phyloP scores from a whole-genome alignment of 35 echinoderm and acorn worm species.

The Acanthaster planci region DNA sequence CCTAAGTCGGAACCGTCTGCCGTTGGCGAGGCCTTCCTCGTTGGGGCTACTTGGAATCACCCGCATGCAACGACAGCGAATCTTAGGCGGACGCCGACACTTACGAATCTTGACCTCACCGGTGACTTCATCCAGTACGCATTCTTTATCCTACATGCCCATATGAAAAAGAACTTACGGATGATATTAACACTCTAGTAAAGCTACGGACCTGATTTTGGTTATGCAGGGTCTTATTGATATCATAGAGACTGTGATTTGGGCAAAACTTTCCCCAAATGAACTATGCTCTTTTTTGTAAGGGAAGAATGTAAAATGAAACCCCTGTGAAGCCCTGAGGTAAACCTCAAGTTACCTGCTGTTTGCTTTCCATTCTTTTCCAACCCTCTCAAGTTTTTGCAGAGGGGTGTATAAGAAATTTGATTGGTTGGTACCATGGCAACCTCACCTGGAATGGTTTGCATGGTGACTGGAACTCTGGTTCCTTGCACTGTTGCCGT shows the following conservation, averaged over 20 bases:
- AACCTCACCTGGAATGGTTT: constrained; percentile 79
- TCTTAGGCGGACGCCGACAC: constrained; percentile 39
- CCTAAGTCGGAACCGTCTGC: background rate
- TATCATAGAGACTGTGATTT: too few species aligned
- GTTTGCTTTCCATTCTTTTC: too few species aligned
- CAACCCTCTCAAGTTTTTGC: too few species aligned
- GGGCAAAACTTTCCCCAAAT: too few species aligned
- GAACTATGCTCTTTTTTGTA: too few species aligned
- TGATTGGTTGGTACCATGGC: background rate
- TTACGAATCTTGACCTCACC: constrained; percentile 46
- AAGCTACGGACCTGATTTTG: background rate
- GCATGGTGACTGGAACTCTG: constrained; percentile 62
- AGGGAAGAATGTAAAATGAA: too few species aligned
- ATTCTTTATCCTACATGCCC: constrained; percentile 41
- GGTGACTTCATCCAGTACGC: constrained; percentile 31
- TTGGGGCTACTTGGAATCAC: background rate
- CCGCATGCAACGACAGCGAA: constrained; percentile 37
- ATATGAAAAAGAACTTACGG: background rate
- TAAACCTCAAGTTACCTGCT: too few species aligned
- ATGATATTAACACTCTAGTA: background rate
- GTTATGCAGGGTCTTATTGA: background rate
- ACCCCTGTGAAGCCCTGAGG: too few species aligned
- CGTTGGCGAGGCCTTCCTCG: background rate
- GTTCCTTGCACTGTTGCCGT: constrained; percentile 51
- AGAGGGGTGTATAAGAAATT: too few species aligned